Base-by-base conservation (phyloP, 2,888 invertebrate genomes). In the Drosophila testacea region DNA sequence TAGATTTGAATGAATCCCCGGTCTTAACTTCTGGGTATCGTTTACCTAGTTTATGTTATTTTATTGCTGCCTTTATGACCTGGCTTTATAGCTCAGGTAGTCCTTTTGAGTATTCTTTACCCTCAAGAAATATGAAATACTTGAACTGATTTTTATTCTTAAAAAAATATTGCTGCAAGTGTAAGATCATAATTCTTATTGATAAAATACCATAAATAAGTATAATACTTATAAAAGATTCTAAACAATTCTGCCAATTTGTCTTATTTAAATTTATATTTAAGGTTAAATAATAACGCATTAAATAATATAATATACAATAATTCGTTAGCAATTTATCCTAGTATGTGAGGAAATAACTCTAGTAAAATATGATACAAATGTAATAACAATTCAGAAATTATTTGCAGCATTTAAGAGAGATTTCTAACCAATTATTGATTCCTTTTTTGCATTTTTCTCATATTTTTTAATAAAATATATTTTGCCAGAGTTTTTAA, bases 1-100 rank as follows among this genome's bases (percentile, higher is more conserved):
- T 59, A 79, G 83, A 79, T 83, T 83, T 86, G 83, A 86, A 86
- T 86, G 86, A 83, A 81, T 83, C 86, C 83, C 64, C 62, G 51
- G 61, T 64, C 66, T 80, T 71, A 77, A 65, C 80, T 79, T 68
- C 67, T 55, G 66, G 63, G 65, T 62, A 62, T 3, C 13, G 30
- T 47, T 47, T 11, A n/a, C 32, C 30, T 11, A 27, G 3, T 39
- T 16, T 59, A 36, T 38, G 41, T 50, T 39, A 34, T 65, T 81
- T 77, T 70, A 76, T 75, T 57, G 56, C 55, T 60, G 57, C 54
- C 65, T 79, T 84, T 83, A 77, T 69, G 73, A 73, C 73, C 63
- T 61, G 72, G 73, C 42, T 72, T 77, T 74, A 73, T 55, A 62
- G 50, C 36, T 5, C 71, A 78, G 79, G 75, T 78, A 71, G 27